Conservation (phyloP, 2,888 invertebrate species). For the Unio delphinus region DNA sequence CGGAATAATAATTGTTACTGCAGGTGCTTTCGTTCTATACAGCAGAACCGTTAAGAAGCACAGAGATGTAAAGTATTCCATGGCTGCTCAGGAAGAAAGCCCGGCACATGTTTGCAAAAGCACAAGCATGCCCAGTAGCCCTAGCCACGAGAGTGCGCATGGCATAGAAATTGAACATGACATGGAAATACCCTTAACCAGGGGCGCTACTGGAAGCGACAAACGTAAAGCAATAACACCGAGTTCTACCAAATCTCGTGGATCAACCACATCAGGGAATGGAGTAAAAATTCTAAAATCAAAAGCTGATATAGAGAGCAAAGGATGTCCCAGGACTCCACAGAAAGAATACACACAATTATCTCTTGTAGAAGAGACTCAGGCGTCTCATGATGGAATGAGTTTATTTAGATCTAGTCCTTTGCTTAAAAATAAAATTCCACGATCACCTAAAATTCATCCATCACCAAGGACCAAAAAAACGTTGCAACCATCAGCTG, state of each 20-base stretch:
- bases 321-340: conserved; percentile 47
- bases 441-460: conserved; percentile 55
- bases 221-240: conserved; percentile 32
- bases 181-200: conserved; percentile 60
- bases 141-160: conserved; percentile 44
- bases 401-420: conserved; percentile 55
- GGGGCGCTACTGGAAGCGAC: conserved; percentile 21
- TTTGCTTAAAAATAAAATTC: conserved; percentile 37
- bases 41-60: conserved; percentile 52
- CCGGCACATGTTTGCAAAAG: conserved; percentile 54
- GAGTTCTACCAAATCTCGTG: conserved; percentile 54
- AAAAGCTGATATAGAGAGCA: conserved; percentile 43
- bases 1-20: conserved; percentile 54
- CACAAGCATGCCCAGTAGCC: conserved; percentile 48
- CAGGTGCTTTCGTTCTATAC: conserved; percentile 56
- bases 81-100: conserved; percentile 56
- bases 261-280: conserved; percentile 37
- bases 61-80: conserved; percentile 52
- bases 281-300: conserved; percentile 40
- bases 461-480: conserved; percentile 47
- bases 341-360: conserved; percentile 46
- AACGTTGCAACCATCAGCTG: conserved; percentile 19
- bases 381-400: conserved; percentile 12
- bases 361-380: conserved; percentile 38
- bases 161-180: conserved; percentile 53